A percentile compares a stretch with the other conserved stretches of the same genome.
phyloP scores from a whole-genome alignment of 1,140 invertebrate genomes.

The Drosophila pallidifrons region DNA sequence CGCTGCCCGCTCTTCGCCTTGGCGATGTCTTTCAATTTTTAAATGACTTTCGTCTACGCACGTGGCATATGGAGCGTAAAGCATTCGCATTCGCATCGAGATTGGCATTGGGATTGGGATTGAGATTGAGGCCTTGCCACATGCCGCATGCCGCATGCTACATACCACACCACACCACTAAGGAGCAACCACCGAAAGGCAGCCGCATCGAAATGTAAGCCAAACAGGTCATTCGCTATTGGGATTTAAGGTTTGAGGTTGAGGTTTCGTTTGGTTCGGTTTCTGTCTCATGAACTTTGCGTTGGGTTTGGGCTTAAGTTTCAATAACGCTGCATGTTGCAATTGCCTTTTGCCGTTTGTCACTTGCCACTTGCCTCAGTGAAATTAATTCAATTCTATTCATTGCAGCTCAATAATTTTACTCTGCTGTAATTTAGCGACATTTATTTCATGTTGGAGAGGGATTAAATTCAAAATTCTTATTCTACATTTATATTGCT shows the following conservation, averaged over 20 bases:
- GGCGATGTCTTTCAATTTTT: constrained; percentile 69
- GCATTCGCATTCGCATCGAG: constrained; percentile 55
- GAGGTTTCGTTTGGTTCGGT: background rate
- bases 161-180: background rate
- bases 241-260: constrained; percentile 21
- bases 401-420: background rate
- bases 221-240: constrained; percentile 45
- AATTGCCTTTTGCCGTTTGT: constrained; percentile 9
- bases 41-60: constrained; percentile 73
- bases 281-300: no score
- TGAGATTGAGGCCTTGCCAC: constrained; percentile 6
- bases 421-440: no score
- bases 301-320: constrained; percentile 4
- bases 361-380: no score
- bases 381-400: background rate
- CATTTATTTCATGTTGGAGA: no score
- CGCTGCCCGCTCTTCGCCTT: constrained; percentile 5
- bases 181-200: constrained; percentile 37
- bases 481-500: no score
- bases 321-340: constrained; percentile 34
- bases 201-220: constrained; percentile 55
- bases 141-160: background rate
- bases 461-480: no score
- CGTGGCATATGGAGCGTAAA: constrained; percentile 83
- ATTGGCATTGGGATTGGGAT: constrained; percentile 12